Base-by-base conservation (phyloP, 53 echinoderm and acorn worm species). In the Stichopus horrens region DNA sequence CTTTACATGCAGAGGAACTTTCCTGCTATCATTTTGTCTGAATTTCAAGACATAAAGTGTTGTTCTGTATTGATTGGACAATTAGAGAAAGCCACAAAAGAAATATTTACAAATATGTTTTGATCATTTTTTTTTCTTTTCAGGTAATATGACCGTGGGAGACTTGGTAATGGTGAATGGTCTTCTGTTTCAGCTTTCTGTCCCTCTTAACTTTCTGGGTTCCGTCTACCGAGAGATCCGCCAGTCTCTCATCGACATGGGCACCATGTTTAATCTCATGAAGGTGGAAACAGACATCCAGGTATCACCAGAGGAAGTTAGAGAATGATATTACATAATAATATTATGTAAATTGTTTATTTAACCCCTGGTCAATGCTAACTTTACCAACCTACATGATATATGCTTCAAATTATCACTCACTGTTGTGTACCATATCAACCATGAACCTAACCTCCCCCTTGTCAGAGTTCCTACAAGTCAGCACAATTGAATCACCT, bases 161-260 rank as follows among this genome's bases (percentile, higher is more conserved):
- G 97, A 97, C 84, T 90, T 97, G 16, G 97, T 97, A 10, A 97
- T 97, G 97, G 97, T 97, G 23, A 97, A 97, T 75, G 97, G 97
- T 0, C 92, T 97, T 5, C 89, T 97, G 55, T 97, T 97, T 20
- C 97, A 95, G 76, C 92, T 95, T 59, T 95, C 97, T 0, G 86
- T 97, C 9, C 97, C 97, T 65, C 97, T 97, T 75, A 97, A 97
- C 90, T 97, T 97, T 71, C 92, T 97, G 16, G 97, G 97, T 5
- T 94, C 97, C 2, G 97, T 97, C 57, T 97, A 97, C 89, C 76
- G 97, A 37, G 97, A 97, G 80, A 97, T 97, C 78, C 82, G 97
- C 65, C 97, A 97, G 77, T 95, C 95, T 7, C 90, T 97, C 37
- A 94, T 97, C n/a, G 97, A 97, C 82, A 97, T 97, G 97, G 95